These are phyloP conservation scores for Odontomyia ornata DNA, from an alignment of 2,888 invertebrate species.

Conservation along the genomic window DNA sequence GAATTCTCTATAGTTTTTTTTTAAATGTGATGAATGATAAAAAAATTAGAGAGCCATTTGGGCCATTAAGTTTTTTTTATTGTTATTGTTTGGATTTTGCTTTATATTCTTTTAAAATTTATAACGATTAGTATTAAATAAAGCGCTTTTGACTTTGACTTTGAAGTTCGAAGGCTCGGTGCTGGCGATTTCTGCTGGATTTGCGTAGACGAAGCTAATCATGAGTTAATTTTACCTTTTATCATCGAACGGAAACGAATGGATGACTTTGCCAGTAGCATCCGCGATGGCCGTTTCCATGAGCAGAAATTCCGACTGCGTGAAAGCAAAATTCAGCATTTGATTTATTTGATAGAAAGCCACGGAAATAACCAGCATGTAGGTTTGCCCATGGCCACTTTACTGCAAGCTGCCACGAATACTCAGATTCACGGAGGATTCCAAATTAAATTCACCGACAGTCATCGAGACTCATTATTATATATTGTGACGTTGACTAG, in stretches of 20 bases:
- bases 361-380: slow-evolving; percentile 72
- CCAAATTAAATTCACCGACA: slow-evolving; percentile 77
- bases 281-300: slow-evolving; percentile 91
- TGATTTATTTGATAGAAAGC: slow-evolving; percentile 87
- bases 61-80: too few species aligned
- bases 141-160: too few species aligned
- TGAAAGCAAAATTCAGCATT: slow-evolving; percentile 78
- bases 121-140: too few species aligned
- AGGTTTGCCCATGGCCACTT: slow-evolving; percentile 73
- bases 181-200: slow-evolving; percentile 94
- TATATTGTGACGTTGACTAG: slow-evolving; percentile 81
- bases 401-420: slow-evolving; percentile 85
- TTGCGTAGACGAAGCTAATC: slow-evolving; percentile 67
- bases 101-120: too few species aligned
- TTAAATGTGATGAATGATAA: too few species aligned
- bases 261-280: slow-evolving; percentile 90
- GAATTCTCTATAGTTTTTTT: too few species aligned
- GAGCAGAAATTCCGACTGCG: slow-evolving; percentile 94
- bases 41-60: too few species aligned
- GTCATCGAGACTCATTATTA: slow-evolving; percentile 74
- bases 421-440: slow-evolving; percentile 85
- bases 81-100: too few species aligned
- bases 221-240: slow-evolving; percentile 86
- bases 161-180: slow-evolving; percentile 83
- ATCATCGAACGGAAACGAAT: slow-evolving; percentile 94